Base-by-base conservation (phyloP, 2,888 invertebrate genomes). In the Dicranocentrus wangi region DNA sequence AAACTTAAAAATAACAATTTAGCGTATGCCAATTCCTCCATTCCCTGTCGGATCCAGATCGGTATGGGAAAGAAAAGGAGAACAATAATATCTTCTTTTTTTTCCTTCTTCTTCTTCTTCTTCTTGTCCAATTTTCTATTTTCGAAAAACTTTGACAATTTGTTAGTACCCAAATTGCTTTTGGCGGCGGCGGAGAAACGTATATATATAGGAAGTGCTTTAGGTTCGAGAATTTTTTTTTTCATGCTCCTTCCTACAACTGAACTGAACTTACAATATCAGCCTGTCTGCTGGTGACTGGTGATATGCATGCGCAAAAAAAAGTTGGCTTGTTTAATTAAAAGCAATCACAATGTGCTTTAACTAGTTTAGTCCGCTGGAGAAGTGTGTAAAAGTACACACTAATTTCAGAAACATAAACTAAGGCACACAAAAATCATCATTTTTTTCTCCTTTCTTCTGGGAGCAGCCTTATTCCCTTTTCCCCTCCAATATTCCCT, bases 81-180 rank as follows among this genome's bases (percentile, higher is more conserved):
- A 42, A 71, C 53, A 71, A 60, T 60, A 27, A 65, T 65, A 23
- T 66, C 8, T 43, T 58, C 47, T 32, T 32, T 32, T 32, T 32
- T n/a, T n/a, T n/a, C n/a, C n/a, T n/a, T n/a, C n/a, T n/a, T n/a
- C n/a, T n/a, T n/a, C n/a, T n/a, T n/a, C n/a, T n/a, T n/a, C n/a
- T n/a, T 32, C 32, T 13, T 27, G 27, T 17, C n/a, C 66, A 43
- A 47, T 51, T 68, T 51, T 39, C 42, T 19, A 60, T 25, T 43
- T 58, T 25, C 23, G 43, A 32, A 53, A 66, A 76, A 47, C 42
- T 68, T 76, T 68, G 68, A 76, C 68, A 76, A 60, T 76, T 68
- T 76, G 60, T 60, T 76, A 68, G 65, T 69, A 60, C 68, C 23
- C 55, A 55, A 76, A 69, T 76, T 76, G 55, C 68, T 69, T 76